Conservation (phyloP, 2,888 invertebrate species). For the Pimpla rufipes region DNA sequence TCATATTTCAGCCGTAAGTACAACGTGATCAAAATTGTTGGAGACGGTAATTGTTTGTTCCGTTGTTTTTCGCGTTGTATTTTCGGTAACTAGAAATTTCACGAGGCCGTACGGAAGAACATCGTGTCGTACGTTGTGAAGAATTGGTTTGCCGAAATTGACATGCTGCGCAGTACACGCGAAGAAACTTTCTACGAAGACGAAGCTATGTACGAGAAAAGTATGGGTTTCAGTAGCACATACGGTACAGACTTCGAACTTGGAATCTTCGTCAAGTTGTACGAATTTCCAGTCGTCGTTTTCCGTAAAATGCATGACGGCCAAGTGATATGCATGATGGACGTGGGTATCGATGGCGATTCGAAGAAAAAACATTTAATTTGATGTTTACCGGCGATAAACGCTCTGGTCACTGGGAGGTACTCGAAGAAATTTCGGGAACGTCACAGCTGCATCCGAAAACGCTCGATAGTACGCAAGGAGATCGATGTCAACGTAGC, state of each 20-base stretch:
- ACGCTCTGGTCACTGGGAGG: conserved; percentile 22
- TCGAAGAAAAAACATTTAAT: not conserved
- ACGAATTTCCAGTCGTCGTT: not conserved
- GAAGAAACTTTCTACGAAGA: not conserved
- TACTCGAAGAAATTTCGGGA: conserved; percentile 1
- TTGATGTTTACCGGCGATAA: conserved; percentile 17
- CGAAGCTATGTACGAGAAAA: conserved; percentile 9
- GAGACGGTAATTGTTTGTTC: conserved; percentile 42
- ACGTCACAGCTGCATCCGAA: not conserved
- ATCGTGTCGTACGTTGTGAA: not conserved
- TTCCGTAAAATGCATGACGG: not conserved
- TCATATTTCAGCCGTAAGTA: not conserved
- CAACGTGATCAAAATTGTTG: not conserved
- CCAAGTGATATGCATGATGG: not conserved
- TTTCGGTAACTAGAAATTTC: conserved; percentile 2
- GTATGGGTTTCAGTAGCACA: conserved; percentile 32
- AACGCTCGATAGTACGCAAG: not conserved
- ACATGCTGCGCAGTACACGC: not conserved
- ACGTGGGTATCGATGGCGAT: not conserved
- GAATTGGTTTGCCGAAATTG: conserved; percentile 1
- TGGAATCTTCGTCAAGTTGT: conserved; percentile 30
- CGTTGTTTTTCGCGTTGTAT: conserved; percentile 15
- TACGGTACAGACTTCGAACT: conserved; percentile 51
- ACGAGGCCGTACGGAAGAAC: conserved; percentile 1
- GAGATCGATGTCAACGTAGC: not conserved